Conservation (phyloP, 1,140 invertebrate species). For the Eurosta solidaginis region DNA sequence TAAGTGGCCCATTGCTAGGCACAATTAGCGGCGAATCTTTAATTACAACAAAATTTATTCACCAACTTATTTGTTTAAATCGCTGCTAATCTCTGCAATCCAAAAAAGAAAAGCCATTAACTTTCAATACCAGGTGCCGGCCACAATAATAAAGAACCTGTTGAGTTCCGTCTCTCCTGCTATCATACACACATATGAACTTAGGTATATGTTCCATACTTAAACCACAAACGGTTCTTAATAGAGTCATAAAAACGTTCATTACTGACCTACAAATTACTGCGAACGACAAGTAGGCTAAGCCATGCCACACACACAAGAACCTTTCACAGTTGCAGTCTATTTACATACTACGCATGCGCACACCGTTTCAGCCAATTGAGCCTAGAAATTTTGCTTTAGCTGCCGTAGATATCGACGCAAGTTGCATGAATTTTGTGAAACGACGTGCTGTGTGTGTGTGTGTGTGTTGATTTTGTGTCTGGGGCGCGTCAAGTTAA, state of each 20-base stretch:
- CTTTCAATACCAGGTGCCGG: no score
- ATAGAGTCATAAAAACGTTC: conserved; percentile 58
- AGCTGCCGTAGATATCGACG: not conserved
- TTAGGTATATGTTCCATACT: not conserved
- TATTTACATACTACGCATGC: no score
- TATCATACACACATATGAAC: not conserved
- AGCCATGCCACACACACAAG: not conserved
- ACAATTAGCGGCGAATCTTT: no score
- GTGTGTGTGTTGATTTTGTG: not conserved
- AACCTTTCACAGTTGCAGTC: not conserved
- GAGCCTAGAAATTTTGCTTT: not conserved
- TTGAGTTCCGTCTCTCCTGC: no score
- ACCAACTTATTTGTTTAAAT: no score
- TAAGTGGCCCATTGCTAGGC: no score
- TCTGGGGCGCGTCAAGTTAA: not conserved
- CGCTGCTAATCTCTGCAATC: no score
- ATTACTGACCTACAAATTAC: conserved; percentile 60
- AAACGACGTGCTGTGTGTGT: no score
- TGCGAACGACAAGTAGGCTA: conserved; percentile 42
- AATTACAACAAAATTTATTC: no score
- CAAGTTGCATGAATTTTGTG: not conserved
- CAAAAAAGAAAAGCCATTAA: no score
- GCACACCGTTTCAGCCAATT: not conserved
- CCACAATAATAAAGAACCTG: no score
- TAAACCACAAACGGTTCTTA: conserved; percentile 41